Percentiles rank a stretch among this genome's conserved stretches.
Evolutionary conservation across 2,113 vertebrate genomes (phyloP).

Genomic region (Strix uralensis): DNA sequence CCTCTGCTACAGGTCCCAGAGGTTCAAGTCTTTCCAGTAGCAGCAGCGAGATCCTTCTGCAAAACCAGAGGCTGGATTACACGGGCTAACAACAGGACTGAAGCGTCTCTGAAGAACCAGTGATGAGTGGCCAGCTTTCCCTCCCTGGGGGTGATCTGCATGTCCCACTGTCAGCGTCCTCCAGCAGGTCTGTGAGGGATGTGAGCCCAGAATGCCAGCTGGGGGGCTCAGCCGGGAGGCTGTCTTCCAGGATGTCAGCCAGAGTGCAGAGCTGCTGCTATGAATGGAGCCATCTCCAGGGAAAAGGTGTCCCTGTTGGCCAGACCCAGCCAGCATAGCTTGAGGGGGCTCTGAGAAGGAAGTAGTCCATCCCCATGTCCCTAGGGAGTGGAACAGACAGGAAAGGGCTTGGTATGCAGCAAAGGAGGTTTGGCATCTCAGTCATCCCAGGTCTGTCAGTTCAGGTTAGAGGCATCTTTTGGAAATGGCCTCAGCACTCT

Average conservation of each 20-base stretch:
- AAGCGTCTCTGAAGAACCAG: not conserved
- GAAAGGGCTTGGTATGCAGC: not conserved
- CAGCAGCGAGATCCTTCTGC: not conserved
- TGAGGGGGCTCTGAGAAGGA: not conserved
- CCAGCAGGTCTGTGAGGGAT: not conserved
- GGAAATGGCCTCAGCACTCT: fast-evolving
- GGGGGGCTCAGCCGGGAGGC: not conserved
- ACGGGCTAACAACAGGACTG: not conserved
- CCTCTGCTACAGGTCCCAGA: not conserved
- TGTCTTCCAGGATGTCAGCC: not conserved
- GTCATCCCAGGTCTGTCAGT: not conserved
- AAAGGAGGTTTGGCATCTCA: not conserved
- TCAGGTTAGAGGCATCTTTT: not conserved
- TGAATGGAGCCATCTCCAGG: not conserved
- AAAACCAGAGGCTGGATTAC: not conserved
- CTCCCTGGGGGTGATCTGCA: fast-evolving
- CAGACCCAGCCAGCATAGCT: not conserved
- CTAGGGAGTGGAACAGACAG: not conserved
- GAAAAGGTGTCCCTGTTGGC: not conserved
- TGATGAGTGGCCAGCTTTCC: not conserved
- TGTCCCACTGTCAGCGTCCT: not conserved
- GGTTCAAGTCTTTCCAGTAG: not conserved
- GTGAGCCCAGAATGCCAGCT: not conserved
- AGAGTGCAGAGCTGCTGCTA: not conserved
- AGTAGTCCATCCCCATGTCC: not conserved